Evolutionary conservation across 2,113 vertebrate genomes (phyloP).

Genomic region (Gallinago paraguaiae): DNA sequence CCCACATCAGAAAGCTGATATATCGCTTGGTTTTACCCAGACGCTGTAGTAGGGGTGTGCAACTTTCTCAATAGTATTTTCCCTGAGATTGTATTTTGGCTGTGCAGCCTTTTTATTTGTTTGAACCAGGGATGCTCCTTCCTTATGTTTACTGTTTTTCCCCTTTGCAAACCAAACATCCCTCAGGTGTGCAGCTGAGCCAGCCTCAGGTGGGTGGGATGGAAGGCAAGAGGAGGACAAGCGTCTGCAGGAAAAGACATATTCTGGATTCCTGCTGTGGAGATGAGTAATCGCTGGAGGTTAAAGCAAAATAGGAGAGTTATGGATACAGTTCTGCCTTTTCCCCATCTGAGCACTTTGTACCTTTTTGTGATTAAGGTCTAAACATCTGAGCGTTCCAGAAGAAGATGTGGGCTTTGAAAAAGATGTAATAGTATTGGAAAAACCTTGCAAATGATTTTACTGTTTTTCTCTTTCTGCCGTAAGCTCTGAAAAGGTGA

Average conservation of each 20-base stretch:
- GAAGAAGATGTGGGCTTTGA: not conserved
- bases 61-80: not conserved
- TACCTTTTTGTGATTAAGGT: not conserved
- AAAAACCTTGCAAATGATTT: not conserved
- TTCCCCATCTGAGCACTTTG: not conserved
- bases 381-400: not conserved
- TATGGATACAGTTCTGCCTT: not conserved
- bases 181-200: slow-evolving; percentile 11
- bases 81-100: not conserved
- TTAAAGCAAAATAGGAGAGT: not conserved
- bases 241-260: slow-evolving; percentile 35
- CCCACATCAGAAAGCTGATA: not conserved
- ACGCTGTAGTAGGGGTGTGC: not conserved
- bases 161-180: not conserved
- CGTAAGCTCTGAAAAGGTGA: not conserved
- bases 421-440: not conserved
- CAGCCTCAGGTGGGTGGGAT: not conserved
- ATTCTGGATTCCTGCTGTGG: slow-evolving; percentile 42
- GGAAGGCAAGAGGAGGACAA: slow-evolving; percentile 39
- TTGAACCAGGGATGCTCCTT: not conserved
- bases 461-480: not conserved
- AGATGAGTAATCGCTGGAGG: not conserved
- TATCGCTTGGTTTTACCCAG: not conserved
- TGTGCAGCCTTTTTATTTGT: not conserved
- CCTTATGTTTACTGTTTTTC: not conserved